Conservation (phyloP, 2,797 vertebrate genomes). For the Alcedo atthis region DNA sequence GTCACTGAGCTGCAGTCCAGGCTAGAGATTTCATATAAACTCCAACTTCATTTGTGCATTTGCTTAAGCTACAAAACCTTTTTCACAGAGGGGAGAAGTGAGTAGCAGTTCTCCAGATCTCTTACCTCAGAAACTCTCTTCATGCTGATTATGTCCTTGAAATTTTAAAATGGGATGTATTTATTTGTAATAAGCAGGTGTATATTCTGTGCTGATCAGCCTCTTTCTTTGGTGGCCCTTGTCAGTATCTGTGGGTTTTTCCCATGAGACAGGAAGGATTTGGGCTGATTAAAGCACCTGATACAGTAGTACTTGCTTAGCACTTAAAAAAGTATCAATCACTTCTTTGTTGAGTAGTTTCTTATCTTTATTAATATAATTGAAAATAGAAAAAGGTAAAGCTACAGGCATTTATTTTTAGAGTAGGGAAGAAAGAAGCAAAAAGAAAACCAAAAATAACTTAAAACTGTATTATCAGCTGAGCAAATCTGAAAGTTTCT, state of each 20-base stretch:
- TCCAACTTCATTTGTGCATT: not conserved
- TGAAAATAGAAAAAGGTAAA: not conserved
- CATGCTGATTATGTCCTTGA: not conserved
- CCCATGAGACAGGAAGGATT: not conserved
- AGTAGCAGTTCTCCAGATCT: not conserved
- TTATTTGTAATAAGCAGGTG: not conserved
- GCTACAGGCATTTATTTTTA: not conserved
- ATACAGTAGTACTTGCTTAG: not conserved
- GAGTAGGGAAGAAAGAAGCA: not conserved
- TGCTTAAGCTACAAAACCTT: not conserved
- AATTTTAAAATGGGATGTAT: not conserved
- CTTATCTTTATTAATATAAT: not conserved
- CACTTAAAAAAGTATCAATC: not conserved
- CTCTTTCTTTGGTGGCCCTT: not conserved
- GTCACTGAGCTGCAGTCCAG: not conserved
- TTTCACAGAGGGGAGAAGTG: not conserved
- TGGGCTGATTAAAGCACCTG: not conserved
- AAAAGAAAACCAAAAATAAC: no score
- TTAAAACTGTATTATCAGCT: not conserved
- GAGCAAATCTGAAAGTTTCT: not conserved
- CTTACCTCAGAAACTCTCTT: not conserved
- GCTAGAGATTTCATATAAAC: not conserved
- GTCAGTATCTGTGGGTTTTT: not conserved
- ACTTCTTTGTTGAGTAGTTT: not conserved
- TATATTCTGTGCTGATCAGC: not conserved